Evolutionary conservation across 2,797 vertebrate genomes (phyloP).

Genomic region (Molossus molossus): DNA sequence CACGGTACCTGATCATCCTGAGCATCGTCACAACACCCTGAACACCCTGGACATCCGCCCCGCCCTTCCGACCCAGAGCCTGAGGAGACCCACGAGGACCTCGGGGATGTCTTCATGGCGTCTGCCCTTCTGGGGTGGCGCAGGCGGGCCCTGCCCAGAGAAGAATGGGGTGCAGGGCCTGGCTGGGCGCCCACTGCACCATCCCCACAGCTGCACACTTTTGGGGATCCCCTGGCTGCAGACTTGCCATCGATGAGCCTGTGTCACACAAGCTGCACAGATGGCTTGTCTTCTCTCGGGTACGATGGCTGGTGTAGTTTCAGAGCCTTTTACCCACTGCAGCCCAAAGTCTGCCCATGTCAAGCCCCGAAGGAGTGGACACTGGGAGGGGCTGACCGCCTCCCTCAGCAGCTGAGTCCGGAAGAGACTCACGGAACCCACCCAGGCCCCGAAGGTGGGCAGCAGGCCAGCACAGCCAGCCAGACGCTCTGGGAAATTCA

Average conservation of each 20-base stretch:
- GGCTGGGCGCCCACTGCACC: neutral
- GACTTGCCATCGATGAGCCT: neutral
- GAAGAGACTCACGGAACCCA: neutral
- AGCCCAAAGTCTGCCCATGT: neutral
- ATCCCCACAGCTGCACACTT: fast-evolving
- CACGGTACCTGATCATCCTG: neutral
- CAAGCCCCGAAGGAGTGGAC: neutral
- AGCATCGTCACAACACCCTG: too few relatives aligned
- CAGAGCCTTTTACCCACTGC: neutral
- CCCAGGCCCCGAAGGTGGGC: neutral
- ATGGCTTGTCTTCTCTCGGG: fast-evolving
- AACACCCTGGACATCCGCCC: too few relatives aligned
- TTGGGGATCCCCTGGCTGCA: too few relatives aligned
- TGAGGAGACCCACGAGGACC: neutral
- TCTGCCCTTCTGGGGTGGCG: neutral
- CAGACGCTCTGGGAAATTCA: fast-evolving
- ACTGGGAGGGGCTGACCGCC: fast-evolving
- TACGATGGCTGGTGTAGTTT: neutral
- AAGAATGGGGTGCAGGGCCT: neutral
- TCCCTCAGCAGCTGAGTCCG: neutral
- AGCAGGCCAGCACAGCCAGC: neutral
- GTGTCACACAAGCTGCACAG: neutral
- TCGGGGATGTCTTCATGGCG: neutral
- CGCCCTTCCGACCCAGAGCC: neutral
- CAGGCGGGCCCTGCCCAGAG: neutral